Evolutionary conservation across 92 coral and sea anemone species (phyloP), one percentile per base, ranked within the genome.

Genomic region (Isaurus tuberculatus): DNA sequence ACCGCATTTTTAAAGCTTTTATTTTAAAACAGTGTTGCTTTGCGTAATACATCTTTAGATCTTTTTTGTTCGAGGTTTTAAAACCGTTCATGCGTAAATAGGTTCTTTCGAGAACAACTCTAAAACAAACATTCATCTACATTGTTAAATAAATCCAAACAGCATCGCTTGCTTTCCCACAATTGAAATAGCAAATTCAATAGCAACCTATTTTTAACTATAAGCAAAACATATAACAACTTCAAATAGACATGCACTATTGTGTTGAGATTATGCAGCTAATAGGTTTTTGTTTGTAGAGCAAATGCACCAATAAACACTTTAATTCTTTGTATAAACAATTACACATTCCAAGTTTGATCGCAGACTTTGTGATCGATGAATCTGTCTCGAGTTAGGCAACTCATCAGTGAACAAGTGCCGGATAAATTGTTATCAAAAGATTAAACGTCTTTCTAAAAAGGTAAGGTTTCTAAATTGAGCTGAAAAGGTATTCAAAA

Each of bases 241-340:
- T 77, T 26, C 22, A 57, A 77, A 25, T n/a, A 34, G 33, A 13
- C 36, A 77, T 34, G 17, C 13, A 29, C 70, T 55, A 32, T 57
- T 58, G 44, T 20, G 7, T 20, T 3, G 26, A 60, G 53, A 51
- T 58, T 77, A 77, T 26, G 22, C 36, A 77, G 36, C 43, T 46
- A 37, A 28, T 33, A 23, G 58, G 31, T 80, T 75, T 36, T 61
- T 93, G 92, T 93, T 93, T 91, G 88, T 81, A 91, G 71, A 89
- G 61, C 92, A 89, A 93, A 93, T 93, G 98, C 92, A 91, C 87
- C 49, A 64, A 69, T 16, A 84, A 84, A 58, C 53, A 77, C 53
- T 14, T 64, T 34, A 61, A 77, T 58, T 48, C 68, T 15, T 5
- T 32, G 82, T 25, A 40, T 60, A 77, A 77, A 77, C 82, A 77